Evolutionary conservation across 1,140 invertebrate genomes (phyloP).

Genomic region (Hyposmocoma kahamanoa): DNA sequence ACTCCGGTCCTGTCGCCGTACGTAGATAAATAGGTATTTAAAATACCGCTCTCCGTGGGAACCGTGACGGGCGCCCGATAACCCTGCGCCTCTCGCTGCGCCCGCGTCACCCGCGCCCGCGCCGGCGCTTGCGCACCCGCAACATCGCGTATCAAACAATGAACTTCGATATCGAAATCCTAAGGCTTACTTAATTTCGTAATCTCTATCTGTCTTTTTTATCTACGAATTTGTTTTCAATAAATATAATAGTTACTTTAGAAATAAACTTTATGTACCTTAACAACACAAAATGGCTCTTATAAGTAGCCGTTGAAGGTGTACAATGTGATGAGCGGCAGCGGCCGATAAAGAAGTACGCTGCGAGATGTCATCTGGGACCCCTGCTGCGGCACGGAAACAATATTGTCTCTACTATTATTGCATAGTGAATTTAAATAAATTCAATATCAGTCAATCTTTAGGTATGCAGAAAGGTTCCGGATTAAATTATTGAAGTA

Average conservation of each 20-base stretch:
- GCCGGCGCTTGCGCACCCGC: constrained; percentile 27
- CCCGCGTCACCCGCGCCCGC: constrained; percentile 20
- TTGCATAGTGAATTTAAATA: constrained; percentile 68
- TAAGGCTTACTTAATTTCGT: constrained; percentile 67
- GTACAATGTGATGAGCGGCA: constrained; percentile 5
- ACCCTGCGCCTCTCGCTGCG: constrained; percentile 51
- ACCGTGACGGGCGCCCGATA: constrained; percentile 57
- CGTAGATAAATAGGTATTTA: constrained; percentile 69
- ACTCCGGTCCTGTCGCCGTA: constrained; percentile 63
- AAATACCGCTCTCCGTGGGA: constrained; percentile 67
- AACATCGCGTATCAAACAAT: constrained; percentile 64
- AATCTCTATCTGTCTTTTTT: constrained; percentile 58
- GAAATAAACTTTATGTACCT: constrained; percentile 41
- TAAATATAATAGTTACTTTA: constrained; percentile 34
- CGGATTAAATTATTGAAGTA: too few species aligned
- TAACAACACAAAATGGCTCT: constrained; percentile 34
- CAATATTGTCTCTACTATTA: constrained; percentile 70
- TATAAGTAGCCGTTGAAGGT: too few species aligned
- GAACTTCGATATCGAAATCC: constrained; percentile 62
- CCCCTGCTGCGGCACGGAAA: constrained; percentile 62
- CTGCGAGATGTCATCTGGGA: constrained; percentile 70
- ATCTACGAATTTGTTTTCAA: constrained; percentile 64
- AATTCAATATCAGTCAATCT: constrained; percentile 60
- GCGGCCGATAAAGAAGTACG: constrained; percentile 47
- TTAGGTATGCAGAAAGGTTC: not conserved